Percentiles rank a stretch among this genome's conserved stretches.
Conservation (phyloP, 2,888 invertebrate genomes). For the Fragum fragum region DNA sequence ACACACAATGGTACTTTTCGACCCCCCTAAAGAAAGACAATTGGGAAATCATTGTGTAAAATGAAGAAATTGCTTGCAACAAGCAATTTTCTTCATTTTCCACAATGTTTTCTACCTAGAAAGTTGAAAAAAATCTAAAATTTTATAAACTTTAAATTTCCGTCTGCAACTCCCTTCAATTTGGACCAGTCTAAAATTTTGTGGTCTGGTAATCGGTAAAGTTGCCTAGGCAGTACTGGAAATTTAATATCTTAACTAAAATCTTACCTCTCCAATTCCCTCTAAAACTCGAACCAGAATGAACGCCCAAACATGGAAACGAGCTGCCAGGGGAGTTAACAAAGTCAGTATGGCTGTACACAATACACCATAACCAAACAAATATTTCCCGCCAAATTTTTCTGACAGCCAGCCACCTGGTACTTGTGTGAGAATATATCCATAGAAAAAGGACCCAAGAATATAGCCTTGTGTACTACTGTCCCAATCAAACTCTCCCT, state of each 20-base stretch:
- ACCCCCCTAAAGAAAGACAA: too few relatives aligned
- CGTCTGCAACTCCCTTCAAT: too few relatives aligned
- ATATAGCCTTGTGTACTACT: conserved; percentile 81
- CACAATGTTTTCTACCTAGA: too few relatives aligned
- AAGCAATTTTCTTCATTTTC: too few relatives aligned
- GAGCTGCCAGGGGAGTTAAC: conserved; percentile 92
- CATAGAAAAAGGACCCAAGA: conserved; percentile 86
- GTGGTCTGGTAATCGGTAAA: too few relatives aligned
- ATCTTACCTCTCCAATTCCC: conserved; percentile 93
- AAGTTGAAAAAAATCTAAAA: too few relatives aligned
- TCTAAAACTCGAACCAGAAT: conserved; percentile 92
- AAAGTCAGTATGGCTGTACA: conserved; percentile 94
- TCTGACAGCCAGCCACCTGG: conserved; percentile 90
- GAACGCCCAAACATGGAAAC: conserved; percentile 91
- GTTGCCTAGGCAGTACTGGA: background rate
- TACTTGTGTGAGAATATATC: conserved; percentile 85
- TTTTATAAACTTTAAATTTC: too few relatives aligned
- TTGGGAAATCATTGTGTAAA: too few relatives aligned
- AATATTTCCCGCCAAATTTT: conserved; percentile 95
- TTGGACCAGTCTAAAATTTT: too few relatives aligned
- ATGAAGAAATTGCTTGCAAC: too few relatives aligned
- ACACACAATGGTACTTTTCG: too few relatives aligned
- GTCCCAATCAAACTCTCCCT: conserved; percentile 84
- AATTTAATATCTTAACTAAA: background rate
- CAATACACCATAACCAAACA: conserved; percentile 93